These are phyloP conservation scores for Nemoura dubitans DNA, from an alignment of 2,888 invertebrate species.

Conservation along the genomic window DNA sequence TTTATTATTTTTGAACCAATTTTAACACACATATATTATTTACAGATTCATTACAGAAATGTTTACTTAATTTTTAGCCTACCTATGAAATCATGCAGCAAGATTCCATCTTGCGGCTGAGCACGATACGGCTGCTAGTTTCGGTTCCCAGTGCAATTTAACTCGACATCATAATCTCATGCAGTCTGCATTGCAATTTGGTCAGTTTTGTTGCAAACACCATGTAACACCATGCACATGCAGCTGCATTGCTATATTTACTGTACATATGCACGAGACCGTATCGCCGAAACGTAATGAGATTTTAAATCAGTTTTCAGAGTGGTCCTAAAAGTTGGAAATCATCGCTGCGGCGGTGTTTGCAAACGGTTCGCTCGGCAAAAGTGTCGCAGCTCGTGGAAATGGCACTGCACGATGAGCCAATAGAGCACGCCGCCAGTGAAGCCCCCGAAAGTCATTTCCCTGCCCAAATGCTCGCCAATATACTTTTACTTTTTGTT, in stretches of 20 bases:
- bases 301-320: constrained; percentile 46
- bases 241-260: background rate
- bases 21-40: no score
- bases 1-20: no score
- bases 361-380: background rate
- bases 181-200: background rate
- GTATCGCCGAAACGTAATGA: constrained; percentile 41
- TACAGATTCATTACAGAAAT: background rate
- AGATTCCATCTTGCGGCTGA: background rate
- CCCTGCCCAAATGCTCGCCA: background rate
- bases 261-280: constrained; percentile 15
- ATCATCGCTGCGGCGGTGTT: background rate
- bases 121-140: background rate
- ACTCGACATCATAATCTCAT: background rate
- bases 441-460: background rate
- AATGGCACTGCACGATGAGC: background rate
- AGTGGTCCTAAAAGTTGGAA: background rate
- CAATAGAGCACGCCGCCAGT: background rate
- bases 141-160: background rate
- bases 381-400: background rate
- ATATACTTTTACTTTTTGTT: background rate
- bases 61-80: background rate
- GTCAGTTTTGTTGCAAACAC: background rate
- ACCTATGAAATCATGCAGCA: background rate
- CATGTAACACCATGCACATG: no score